A percentile compares a stretch with the other conserved stretches of the same genome.
Evolutionary conservation across 2,888 invertebrate genomes (phyloP).

Genomic region (Laothoe populi): DNA sequence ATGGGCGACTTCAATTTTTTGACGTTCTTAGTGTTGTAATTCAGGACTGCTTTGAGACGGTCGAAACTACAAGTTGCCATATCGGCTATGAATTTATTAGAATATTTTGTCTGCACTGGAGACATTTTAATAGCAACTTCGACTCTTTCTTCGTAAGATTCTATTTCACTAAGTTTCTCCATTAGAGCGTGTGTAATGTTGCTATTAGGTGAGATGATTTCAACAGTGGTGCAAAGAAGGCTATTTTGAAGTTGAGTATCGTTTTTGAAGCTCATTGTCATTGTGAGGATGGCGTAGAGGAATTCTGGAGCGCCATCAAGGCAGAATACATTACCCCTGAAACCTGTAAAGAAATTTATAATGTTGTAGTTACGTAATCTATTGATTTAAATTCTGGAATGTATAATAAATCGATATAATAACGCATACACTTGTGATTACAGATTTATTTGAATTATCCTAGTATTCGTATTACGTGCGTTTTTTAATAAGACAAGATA

Average conservation of each 20-base stretch:
- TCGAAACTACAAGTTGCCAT: constrained; percentile 67
- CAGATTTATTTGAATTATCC: background rate
- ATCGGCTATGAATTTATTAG: constrained; percentile 56
- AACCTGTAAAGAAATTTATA: constrained; percentile 52
- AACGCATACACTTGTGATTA: no score
- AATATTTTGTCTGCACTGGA: constrained; percentile 70
- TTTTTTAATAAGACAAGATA: no score
- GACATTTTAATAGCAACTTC: constrained; percentile 67
- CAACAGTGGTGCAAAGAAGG: constrained; percentile 83
- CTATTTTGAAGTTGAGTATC: constrained; percentile 83
- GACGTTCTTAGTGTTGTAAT: constrained; percentile 71
- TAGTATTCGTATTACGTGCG: background rate
- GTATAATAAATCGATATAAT: no score
- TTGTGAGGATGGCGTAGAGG: constrained; percentile 82
- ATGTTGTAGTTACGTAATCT: no score
- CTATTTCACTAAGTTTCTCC: constrained; percentile 78
- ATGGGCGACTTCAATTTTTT: constrained; percentile 84
- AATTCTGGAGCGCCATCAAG: constrained; percentile 93
- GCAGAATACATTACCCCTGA: constrained; percentile 86
- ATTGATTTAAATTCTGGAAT: no score
- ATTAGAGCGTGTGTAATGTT: constrained; percentile 64
- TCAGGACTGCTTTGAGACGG: constrained; percentile 81
- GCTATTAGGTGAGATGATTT: constrained; percentile 72
- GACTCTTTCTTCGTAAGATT: constrained; percentile 85
- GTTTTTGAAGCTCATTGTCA: constrained; percentile 71